Evolutionary conservation across 2,113 vertebrate genomes (phyloP).

Genomic region (Drymodes brunneopygia): DNA sequence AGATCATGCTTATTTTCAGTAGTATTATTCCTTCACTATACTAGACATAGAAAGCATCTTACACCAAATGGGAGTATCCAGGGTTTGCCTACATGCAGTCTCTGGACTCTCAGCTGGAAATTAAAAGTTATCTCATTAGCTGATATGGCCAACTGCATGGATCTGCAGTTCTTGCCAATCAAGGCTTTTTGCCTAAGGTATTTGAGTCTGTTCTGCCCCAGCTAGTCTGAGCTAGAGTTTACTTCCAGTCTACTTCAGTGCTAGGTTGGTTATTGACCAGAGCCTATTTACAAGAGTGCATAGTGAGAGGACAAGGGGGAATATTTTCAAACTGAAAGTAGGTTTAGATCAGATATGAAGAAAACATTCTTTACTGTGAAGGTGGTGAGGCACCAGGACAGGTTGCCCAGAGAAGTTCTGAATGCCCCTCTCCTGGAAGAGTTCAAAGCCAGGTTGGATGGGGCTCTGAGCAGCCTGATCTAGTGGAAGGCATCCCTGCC

Average conservation of each 20-base stretch:
- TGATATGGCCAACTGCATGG: not conserved
- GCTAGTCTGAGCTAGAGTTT: not conserved
- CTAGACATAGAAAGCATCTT: not conserved
- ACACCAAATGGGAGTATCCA: not conserved
- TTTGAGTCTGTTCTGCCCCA: not conserved
- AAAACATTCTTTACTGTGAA: not conserved
- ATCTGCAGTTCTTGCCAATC: not conserved
- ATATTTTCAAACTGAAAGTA: not conserved
- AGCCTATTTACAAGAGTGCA: not conserved
- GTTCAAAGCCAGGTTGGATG: not conserved
- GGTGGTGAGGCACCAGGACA: not conserved
- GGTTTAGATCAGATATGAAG: not conserved
- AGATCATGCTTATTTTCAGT: not conserved
- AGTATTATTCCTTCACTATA: not conserved
- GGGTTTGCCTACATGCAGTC: not conserved
- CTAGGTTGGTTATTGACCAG: not conserved
- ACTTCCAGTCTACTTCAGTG: not conserved
- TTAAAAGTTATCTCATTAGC: not conserved
- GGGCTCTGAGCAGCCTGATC: not conserved
- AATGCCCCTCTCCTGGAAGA: not conserved
- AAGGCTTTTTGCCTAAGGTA: not conserved
- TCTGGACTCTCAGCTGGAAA: not conserved
- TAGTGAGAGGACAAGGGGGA: not conserved
- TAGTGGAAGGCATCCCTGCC: fast-evolving
- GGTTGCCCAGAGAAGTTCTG: not conserved